Evolutionary conservation across 2,797 vertebrate species (phyloP), one percentile per base, ranked within the genome.

Genomic region (Tapera naevia): DNA sequence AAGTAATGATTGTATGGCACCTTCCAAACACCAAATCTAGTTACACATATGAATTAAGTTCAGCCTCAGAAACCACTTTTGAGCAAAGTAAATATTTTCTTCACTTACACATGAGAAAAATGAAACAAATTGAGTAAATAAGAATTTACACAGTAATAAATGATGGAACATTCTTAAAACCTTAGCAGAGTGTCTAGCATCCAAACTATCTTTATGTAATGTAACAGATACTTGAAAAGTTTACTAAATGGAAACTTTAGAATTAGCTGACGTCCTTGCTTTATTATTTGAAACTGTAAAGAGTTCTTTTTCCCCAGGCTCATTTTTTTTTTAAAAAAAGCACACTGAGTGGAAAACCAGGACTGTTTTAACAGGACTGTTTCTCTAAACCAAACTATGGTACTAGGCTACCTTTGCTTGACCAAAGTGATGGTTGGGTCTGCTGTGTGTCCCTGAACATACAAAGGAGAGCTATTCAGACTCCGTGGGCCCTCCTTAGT

Each of bases 11-110:
- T 75, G 91, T 69, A 93, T 91, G 86, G 91, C 95, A 96, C 91
- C 95, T 96, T 96, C 88, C 94, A 93, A 96, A 96, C 92, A 94
- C 67, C 56, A 94, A 96, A 95, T 67, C 92, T 94, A 90, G 96
- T 96, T 96, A 95, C 95, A 95, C 94, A 91, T 94, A 94, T 90
- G 91, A 96, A 96, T 96, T 96, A 94, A 96, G 90, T 88, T 88
- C 88, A 91, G 86, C 70, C 80, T 65, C 86, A 93, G 90, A 95
- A 94, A 76, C 76, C 60, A 28, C 57, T 86, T 88, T 57, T 51
- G 53, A 94, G 56, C 78, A 92, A 93, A 94, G 94, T 90, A 96
- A 96, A 95, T 91, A 95, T 95, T 93, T 95, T 88, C 89, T 78
- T 92, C 6, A 10, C 80, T 91, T 76, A 80, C 92, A 81, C 70